phyloP scores from a whole-genome alignment of 2,797 vertebrate genomes.

The Peromyscus aztecus region DNA sequence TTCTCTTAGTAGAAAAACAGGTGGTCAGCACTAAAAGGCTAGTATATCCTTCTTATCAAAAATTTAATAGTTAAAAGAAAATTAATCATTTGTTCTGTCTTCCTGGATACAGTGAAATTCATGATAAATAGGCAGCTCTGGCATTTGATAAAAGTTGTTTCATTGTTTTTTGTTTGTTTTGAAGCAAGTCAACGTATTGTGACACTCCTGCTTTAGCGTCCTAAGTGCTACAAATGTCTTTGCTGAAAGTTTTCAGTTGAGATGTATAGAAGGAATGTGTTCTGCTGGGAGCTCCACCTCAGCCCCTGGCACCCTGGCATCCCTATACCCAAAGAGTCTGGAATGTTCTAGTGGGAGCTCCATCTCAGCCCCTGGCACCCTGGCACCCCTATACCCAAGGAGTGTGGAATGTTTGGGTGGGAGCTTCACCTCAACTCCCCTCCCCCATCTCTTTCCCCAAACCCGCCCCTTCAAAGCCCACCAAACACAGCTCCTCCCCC shows the following conservation, averaged over 20 bases:
- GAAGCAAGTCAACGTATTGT: neutral
- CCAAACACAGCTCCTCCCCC: too few relatives aligned
- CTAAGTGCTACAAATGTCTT: neutral
- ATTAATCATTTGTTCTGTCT: neutral
- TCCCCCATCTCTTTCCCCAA: too few relatives aligned
- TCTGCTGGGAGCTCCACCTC: too few relatives aligned
- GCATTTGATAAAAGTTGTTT: neutral
- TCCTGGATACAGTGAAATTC: neutral
- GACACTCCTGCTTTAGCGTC: neutral
- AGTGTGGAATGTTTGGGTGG: too few relatives aligned
- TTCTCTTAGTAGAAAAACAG: constrained; percentile 34
- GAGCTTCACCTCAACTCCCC: too few relatives aligned
- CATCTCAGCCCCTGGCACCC: too few relatives aligned
- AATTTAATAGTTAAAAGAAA: constrained; percentile 51
- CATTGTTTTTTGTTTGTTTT: neutral
- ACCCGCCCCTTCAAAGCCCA: too few relatives aligned
- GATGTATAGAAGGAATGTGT: neutral
- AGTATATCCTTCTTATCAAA: neutral
- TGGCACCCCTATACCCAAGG: too few relatives aligned
- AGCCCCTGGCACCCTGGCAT: too few relatives aligned
- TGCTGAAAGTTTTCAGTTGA: neutral
- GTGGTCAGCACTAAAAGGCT: neutral
- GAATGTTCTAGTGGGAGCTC: too few relatives aligned
- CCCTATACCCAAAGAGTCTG: too few relatives aligned
- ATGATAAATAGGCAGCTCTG: neutral